Conservation (phyloP, 2,797 vertebrate species). For the Pogoniulus pusillus region DNA sequence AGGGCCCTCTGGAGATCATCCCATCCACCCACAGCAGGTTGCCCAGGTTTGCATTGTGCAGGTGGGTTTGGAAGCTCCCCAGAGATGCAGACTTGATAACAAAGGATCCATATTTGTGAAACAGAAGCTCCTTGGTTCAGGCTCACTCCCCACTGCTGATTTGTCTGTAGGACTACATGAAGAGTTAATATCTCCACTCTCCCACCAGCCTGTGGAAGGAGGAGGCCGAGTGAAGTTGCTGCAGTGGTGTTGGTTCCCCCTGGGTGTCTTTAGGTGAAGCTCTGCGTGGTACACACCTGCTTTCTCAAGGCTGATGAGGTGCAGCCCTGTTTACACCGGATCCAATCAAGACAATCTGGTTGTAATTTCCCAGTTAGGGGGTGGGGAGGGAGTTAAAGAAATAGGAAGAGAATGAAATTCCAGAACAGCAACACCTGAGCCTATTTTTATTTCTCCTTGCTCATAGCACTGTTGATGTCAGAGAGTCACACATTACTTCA, state of each 20-base stretch:
- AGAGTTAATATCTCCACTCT: conserved; percentile 20
- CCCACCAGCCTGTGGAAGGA: background rate
- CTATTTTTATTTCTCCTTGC: background rate
- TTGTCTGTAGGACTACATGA: background rate
- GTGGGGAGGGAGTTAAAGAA: background rate
- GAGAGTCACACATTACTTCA: too few relatives aligned
- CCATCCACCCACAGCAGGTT: too few relatives aligned
- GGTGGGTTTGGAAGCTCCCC: background rate
- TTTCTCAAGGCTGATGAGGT: conserved; percentile 70
- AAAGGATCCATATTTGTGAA: background rate
- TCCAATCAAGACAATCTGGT: conserved; percentile 59
- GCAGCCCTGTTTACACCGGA: conserved; percentile 30
- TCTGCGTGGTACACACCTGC: conserved; percentile 56
- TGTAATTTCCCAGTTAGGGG: conserved; percentile 22
- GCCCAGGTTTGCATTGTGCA: background rate
- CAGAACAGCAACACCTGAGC: background rate
- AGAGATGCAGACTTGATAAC: background rate
- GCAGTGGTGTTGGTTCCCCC: conserved; percentile 30
- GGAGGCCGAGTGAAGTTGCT: conserved; percentile 22
- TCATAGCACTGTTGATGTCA: background rate
- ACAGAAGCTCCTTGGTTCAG: background rate
- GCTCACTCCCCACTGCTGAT: background rate
- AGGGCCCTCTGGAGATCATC: too few relatives aligned
- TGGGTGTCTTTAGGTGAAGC: conserved; percentile 26
- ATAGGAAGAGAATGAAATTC: background rate